Conservation (phyloP, 92 coral and sea anemone species). For the Phenganax subtilis region DNA sequence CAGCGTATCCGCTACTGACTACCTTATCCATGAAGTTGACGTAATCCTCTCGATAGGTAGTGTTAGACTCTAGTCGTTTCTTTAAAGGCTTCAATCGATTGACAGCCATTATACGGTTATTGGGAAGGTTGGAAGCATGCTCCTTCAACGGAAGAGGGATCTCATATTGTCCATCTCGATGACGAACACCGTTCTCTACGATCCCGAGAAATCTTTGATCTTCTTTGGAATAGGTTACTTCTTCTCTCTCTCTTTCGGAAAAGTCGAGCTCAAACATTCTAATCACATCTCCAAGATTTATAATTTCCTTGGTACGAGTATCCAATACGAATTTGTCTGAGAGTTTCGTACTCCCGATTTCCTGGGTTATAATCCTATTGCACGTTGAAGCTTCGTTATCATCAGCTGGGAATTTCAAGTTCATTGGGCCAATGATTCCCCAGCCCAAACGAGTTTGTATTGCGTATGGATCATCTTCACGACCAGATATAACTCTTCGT, state of each 20-base stretch:
- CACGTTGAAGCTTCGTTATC: constrained; percentile 7
- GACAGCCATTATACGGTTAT: constrained; percentile 42
- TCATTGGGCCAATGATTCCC: constrained; percentile 52
- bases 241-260: constrained; percentile 36
- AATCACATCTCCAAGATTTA: constrained; percentile 2
- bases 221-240: constrained; percentile 43
- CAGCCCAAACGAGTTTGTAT: constrained; percentile 49
- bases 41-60: constrained; percentile 50
- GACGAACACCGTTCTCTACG: no score
- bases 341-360: background rate
- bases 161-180: no score
- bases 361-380: background rate
- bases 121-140: constrained; percentile 18
- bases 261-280: constrained; percentile 54
- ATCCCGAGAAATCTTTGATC: constrained; percentile 22
- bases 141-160: no score
- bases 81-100: constrained; percentile 46
- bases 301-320: constrained; percentile 36
- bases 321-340: constrained; percentile 45
- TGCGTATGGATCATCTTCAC: constrained; percentile 45
- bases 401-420: background rate
- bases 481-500: no score
- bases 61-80: constrained; percentile 37
- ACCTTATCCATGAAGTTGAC: constrained; percentile 27
- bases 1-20: background rate